Percentiles rank a stretch among this genome's conserved stretches.
These are phyloP conservation scores for Stichodactyla mertensii DNA, from an alignment of 64 coral and sea anemone species.

Conservation along the genomic window DNA sequence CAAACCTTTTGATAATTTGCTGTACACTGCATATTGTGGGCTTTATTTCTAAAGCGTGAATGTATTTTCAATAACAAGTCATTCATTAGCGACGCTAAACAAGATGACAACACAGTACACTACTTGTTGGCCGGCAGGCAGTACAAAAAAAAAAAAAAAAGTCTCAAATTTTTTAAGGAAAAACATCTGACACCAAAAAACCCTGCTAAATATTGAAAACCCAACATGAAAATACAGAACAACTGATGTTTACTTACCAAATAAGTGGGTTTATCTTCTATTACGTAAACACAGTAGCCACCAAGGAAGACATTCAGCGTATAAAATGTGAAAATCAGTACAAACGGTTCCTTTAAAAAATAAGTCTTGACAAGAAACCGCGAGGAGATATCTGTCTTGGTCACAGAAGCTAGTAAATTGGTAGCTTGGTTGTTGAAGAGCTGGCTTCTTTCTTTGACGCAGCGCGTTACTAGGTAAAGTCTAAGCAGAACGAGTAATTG, in stretches of 20 bases:
- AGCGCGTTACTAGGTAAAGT: conserved; percentile 77
- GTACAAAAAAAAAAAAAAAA: no score
- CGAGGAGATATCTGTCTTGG: conserved; percentile 82
- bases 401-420: conserved; percentile 78
- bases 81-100: conserved; percentile 4
- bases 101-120: not conserved
- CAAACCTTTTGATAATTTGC: no score
- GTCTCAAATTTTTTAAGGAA: no score
- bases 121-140: not conserved
- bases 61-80: not conserved
- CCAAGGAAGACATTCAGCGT: conserved; percentile 90
- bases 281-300: conserved; percentile 80
- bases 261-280: conserved; percentile 78
- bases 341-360: conserved; percentile 83
- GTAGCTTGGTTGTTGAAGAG: conserved; percentile 83
- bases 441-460: conserved; percentile 82
- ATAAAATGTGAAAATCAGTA: conserved; percentile 86
- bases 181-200: no score
- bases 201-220: not conserved
- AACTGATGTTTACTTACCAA: conserved; percentile 67
- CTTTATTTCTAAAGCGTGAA: not conserved
- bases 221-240: not conserved
- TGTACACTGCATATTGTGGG: not conserved
- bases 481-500: conserved; percentile 81
- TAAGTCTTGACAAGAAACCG: conserved; percentile 91